Percentiles rank a stretch among this genome's conserved stretches.
phyloP scores from a whole-genome alignment of 2,888 invertebrate genomes.

The Gisinianus flammeolus region DNA sequence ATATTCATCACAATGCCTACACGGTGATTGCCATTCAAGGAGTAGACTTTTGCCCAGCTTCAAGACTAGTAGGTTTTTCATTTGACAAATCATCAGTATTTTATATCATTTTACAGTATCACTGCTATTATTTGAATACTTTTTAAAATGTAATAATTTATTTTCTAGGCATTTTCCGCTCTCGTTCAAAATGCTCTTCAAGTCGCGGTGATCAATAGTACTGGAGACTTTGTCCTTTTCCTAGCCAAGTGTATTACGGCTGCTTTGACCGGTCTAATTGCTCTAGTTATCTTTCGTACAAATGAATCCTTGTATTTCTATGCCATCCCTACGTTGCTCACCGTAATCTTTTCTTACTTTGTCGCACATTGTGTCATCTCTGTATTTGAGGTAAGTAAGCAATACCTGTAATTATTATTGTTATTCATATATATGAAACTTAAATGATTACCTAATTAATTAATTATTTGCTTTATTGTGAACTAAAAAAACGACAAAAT shows the following conservation, averaged over 20 bases:
- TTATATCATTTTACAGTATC: too few species aligned
- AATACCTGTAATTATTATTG: not conserved
- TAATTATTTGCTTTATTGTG: not conserved
- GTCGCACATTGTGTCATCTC: constrained; percentile 92
- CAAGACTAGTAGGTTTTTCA: constrained; percentile 73
- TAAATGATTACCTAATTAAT: too few species aligned
- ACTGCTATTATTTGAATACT: too few species aligned
- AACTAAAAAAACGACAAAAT: constrained; percentile 45
- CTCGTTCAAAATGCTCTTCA: constrained; percentile 82
- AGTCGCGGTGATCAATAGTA: constrained; percentile 88
- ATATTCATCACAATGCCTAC: constrained; percentile 93
- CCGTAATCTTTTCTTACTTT: constrained; percentile 85
- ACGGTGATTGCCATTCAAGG: constrained; percentile 92
- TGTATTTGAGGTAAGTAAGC: constrained; percentile 79
- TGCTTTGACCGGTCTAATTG: constrained; percentile 79
- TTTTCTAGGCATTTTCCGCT: constrained; percentile 81
- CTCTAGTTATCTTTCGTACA: constrained; percentile 76
- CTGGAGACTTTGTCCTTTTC: constrained; percentile 91
- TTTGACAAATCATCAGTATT: too few species aligned
- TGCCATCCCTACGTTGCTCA: constrained; percentile 83
- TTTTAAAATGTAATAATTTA: too few species aligned
- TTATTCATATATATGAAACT: too few species aligned
- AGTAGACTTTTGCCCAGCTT: constrained; percentile 87
- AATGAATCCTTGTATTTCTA: constrained; percentile 79
- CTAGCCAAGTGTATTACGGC: constrained; percentile 81